phyloP scores from a whole-genome alignment of 2,888 invertebrate genomes.

The Ormyrus rosae region DNA sequence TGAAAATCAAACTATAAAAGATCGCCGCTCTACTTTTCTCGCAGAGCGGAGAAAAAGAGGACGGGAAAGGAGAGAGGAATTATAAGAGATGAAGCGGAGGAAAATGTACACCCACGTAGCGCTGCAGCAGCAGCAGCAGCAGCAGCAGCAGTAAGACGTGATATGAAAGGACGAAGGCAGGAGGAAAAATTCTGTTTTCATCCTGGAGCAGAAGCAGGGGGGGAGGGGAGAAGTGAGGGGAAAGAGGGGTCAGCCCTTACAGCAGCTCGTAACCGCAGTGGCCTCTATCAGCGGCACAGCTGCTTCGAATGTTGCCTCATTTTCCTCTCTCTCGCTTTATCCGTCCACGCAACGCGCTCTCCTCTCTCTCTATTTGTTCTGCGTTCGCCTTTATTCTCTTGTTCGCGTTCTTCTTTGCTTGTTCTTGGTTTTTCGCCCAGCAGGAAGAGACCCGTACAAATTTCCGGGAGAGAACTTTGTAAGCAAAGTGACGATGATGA shows the following conservation, averaged over 20 bases:
- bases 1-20: slow-evolving; percentile 6
- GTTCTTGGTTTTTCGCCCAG: background rate
- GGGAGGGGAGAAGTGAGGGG: background rate
- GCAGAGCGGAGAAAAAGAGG: background rate
- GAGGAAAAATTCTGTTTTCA: slow-evolving; percentile 15
- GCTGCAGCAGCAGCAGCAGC: background rate
- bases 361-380: background rate
- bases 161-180: slow-evolving; percentile 24
- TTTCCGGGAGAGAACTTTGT: slow-evolving; percentile 5
- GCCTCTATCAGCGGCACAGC: slow-evolving; percentile 38
- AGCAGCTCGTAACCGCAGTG: slow-evolving; percentile 29
- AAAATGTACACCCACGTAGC: background rate
- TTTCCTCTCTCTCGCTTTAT: slow-evolving; percentile 28
- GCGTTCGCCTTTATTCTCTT: background rate
- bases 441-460: background rate
- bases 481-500: background rate
- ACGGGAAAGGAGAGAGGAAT: background rate
- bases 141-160: slow-evolving; percentile 14
- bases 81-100: slow-evolving; percentile 5
- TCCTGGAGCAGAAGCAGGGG: background rate
- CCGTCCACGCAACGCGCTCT: background rate
- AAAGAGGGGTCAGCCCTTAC: background rate
- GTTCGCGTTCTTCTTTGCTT: background rate
- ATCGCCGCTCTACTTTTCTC: background rate
- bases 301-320: slow-evolving; percentile 50